Evolutionary conservation across 2,113 vertebrate genomes (phyloP).

Genomic region (Saimiri boliviensis): DNA sequence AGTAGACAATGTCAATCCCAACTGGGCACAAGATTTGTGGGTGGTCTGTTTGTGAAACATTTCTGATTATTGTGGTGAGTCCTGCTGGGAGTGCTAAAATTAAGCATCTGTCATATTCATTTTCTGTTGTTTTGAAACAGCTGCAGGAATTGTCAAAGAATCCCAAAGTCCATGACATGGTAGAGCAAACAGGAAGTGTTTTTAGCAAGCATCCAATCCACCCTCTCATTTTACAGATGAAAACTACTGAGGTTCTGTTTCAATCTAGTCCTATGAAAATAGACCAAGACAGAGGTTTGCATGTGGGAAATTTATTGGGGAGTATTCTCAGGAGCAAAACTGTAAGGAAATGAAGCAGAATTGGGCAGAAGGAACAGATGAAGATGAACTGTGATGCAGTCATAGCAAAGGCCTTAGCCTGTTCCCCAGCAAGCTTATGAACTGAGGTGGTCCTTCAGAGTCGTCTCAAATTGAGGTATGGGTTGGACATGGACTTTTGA

Average conservation of each 20-base stretch:
- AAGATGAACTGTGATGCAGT: background rate
- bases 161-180: conserved; percentile 2
- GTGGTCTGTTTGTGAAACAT: conserved; percentile 71
- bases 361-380: background rate
- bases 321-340: background rate
- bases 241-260: conserved; percentile 14
- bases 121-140: conserved; percentile 60
- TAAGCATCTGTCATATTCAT: conserved; percentile 53
- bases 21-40: conserved; percentile 68
- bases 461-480: background rate
- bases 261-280: background rate
- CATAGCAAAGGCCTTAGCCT: background rate
- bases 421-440: background rate
- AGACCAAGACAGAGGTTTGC: background rate
- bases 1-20: conserved; percentile 55
- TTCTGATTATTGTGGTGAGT: conserved; percentile 62
- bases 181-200: background rate
- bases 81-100: conserved; percentile 65
- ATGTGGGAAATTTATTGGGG: background rate
- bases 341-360: background rate
- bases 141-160: conserved; percentile 54
- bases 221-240: conserved; percentile 41
- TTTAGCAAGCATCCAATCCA: background rate
- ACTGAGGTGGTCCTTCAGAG: background rate
- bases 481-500: background rate